These are phyloP conservation scores for Vulpes lagopus DNA, from an alignment of 2,113 vertebrate species.

Conservation along the genomic window DNA sequence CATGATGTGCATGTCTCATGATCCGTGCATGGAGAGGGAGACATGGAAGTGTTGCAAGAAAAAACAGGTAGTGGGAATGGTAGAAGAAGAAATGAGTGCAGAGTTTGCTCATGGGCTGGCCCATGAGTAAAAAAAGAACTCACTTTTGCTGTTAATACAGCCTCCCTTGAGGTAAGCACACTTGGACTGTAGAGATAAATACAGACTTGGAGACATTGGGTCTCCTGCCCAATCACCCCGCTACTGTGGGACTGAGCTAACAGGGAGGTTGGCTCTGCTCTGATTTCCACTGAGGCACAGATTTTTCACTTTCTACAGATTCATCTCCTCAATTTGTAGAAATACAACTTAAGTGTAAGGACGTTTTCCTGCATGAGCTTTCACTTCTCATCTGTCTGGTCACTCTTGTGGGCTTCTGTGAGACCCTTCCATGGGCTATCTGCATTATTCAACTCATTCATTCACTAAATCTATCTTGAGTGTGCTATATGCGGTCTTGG, in stretches of 20 bases:
- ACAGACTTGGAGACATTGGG: background rate
- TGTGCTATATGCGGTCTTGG: fast-evolving
- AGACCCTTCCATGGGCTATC: fast-evolving
- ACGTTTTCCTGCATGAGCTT: no score
- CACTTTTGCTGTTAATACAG: background rate
- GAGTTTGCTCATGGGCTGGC: no score
- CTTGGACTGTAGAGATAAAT: fast-evolving
- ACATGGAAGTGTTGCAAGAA: background rate
- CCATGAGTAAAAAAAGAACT: background rate
- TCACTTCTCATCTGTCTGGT: fast-evolving
- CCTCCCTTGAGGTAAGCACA: fast-evolving
- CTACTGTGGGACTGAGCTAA: fast-evolving
- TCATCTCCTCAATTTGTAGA: background rate
- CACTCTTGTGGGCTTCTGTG: background rate
- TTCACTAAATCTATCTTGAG: fast-evolving
- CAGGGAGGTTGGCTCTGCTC: background rate
- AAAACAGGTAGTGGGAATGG: background rate
- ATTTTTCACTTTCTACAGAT: fast-evolving
- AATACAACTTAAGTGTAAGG: background rate
- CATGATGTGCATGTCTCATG: background rate
- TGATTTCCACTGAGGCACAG: background rate
- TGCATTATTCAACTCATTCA: background rate
- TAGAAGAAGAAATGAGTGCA: background rate
- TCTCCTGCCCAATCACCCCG: background rate
- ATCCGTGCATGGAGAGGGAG: background rate